A percentile compares a stretch with the other conserved stretches of the same genome.
These are phyloP conservation scores for Caenorhabditis drosophilae DNA, from an alignment of 2,888 invertebrate genomes.

Conservation along the genomic window DNA sequence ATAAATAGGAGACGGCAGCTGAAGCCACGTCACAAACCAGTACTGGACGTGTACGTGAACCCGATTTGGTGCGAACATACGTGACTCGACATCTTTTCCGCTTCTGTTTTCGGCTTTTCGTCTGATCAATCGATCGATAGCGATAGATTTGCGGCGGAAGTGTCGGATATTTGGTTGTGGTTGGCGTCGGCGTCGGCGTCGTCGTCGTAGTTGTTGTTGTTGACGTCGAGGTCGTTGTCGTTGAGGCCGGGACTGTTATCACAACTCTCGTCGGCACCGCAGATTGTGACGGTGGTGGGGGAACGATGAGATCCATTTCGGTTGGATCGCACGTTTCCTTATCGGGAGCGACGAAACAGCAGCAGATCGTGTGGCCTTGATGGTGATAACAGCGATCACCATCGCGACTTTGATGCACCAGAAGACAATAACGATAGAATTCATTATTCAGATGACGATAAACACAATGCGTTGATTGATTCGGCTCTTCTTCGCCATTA, in stretches of 20 bases:
- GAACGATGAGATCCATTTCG: constrained; percentile 48
- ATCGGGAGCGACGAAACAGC: constrained; percentile 50
- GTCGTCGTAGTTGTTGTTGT: constrained; percentile 32
- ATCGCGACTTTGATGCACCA: constrained; percentile 36
- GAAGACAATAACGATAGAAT: constrained; percentile 49
- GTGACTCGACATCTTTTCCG: constrained; percentile 38
- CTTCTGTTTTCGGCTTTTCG: constrained; percentile 19
- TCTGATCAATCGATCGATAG: constrained; percentile 24
- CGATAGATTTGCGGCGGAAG: constrained; percentile 32
- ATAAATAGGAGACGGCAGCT: background rate
- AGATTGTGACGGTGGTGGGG: constrained; percentile 19
- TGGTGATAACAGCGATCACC: constrained; percentile 48
- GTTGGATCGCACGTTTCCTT: constrained; percentile 49
- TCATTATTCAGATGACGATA: constrained; percentile 53
- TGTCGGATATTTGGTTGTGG: constrained; percentile 25
- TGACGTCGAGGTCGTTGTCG: constrained; percentile 7
- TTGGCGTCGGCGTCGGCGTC: constrained; percentile 24
- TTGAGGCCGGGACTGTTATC: constrained; percentile 19
- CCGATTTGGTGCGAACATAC: constrained; percentile 35
- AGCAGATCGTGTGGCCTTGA: constrained; percentile 51
- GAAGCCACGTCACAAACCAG: constrained; percentile 18
- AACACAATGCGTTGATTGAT: constrained; percentile 39
- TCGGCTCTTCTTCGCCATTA: constrained; percentile 22
- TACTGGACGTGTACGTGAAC: constrained; percentile 33
- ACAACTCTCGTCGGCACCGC: constrained; percentile 19